Base-by-base conservation (phyloP, 2,797 vertebrate genomes). In the Streptopelia turtur region DNA sequence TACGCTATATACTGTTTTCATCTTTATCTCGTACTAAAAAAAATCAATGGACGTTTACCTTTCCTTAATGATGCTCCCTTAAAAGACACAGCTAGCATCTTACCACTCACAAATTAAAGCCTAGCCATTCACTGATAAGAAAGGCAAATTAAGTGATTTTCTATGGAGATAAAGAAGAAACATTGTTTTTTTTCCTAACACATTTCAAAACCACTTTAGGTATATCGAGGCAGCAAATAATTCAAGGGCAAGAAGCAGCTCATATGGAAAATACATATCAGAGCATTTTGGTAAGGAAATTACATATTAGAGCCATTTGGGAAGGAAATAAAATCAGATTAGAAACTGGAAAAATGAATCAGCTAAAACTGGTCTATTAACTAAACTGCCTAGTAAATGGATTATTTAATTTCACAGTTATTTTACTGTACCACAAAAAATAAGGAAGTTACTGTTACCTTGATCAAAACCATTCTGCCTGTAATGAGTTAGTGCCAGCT, bases 401-500 rank as follows among this genome's bases (percentile, higher is more conserved):
- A 43, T 61, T 86, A 30, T 90, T 79, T 49, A 75, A 4, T 79
- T 16, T 13, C 43, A 70, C 37, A 37, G 39, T 45, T 83, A 84
- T 16, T 82, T 55, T 35, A 49, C 16, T 60, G 21, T 56, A 31
- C 7, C 43, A 74, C 72, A 66, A 64, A 64, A 60, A 79, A 50
- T 45, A 50, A 50, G 41, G 23, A 77, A 5, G 31, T 45, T 35
- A 31, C 18, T 8, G 31, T 95, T 97, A 99, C 99, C 99, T 97
- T 99, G 99, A 97, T 99, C 98, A 86, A 99, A 99, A 75, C 99
- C 99, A 18, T 98, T 97, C 41, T 97, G 97, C 70, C 96, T 98
- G 95, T 99, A 99, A 97, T 99, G 98, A 25, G 97, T 98, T 91
- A 99, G 96, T 0, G 98, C 99, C 93, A 99, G 97, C 63, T 99